phyloP scores from a whole-genome alignment of 2,797 vertebrate species.

The Betta splendens region DNA sequence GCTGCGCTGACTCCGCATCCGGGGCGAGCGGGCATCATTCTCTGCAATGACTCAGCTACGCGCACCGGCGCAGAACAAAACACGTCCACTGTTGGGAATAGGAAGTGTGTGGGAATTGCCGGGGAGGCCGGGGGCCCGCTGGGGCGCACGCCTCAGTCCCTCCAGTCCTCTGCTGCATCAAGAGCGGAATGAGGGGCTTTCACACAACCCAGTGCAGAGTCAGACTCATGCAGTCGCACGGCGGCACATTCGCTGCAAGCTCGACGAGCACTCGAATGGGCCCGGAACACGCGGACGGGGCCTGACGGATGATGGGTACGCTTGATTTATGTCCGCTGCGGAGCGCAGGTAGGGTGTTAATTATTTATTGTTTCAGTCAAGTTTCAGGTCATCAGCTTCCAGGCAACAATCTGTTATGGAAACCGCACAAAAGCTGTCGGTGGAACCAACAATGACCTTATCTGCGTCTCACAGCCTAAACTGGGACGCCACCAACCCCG shows the following conservation, averaged over 20 bases:
- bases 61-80: slow-evolving; percentile 60
- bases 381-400: slow-evolving; percentile 81
- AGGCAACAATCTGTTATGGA: slow-evolving; percentile 79
- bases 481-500: slow-evolving; percentile 46
- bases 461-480: slow-evolving; percentile 71
- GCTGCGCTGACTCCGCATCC: slow-evolving; percentile 40
- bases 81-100: slow-evolving; percentile 60
- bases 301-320: slow-evolving; percentile 56
- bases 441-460: slow-evolving; percentile 75
- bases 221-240: slow-evolving; percentile 22
- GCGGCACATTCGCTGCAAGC: slow-evolving; percentile 31
- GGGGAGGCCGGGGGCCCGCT: slow-evolving; percentile 55
- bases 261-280: slow-evolving; percentile 65
- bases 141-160: slow-evolving; percentile 54
- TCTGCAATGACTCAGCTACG: slow-evolving; percentile 58
- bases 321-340: slow-evolving; percentile 81
- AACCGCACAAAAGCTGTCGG: slow-evolving; percentile 77
- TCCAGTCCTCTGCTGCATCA: slow-evolving; percentile 44
- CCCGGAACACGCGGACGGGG: slow-evolving; percentile 58
- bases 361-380: slow-evolving; percentile 81
- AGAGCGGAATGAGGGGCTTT: slow-evolving; percentile 47
- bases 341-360: slow-evolving; percentile 74
- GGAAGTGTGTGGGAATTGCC: slow-evolving; percentile 62
- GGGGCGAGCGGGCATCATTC: slow-evolving; percentile 38
- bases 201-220: slow-evolving; percentile 24